phyloP scores from a whole-genome alignment of 2,888 invertebrate genomes.

The Heliconius hortense region DNA sequence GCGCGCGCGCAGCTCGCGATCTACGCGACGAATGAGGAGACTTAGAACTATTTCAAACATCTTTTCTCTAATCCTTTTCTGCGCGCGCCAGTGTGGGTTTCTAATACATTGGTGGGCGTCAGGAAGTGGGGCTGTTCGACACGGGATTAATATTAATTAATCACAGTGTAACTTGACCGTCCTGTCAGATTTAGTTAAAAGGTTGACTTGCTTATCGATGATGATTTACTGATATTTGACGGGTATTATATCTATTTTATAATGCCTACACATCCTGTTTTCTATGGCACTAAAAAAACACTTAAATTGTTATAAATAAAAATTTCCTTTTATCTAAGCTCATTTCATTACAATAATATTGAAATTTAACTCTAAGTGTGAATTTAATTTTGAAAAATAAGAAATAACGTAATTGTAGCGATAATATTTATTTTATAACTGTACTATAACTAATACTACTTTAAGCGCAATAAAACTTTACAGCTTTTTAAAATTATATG shows the following conservation, averaged over 20 bases:
- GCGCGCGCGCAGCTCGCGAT: constrained; percentile 71
- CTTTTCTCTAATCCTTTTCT: constrained; percentile 78
- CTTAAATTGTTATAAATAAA: neutral
- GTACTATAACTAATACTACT: constrained; percentile 13
- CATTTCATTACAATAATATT: neutral
- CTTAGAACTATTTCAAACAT: constrained; percentile 79
- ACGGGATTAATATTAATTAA: constrained; percentile 53
- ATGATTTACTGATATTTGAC: constrained; percentile 9
- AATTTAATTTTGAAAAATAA: neutral
- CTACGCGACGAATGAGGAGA: constrained; percentile 76
- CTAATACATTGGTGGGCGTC: constrained; percentile 61
- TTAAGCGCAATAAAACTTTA: neutral
- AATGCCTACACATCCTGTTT: neutral
- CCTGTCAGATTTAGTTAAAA: constrained; percentile 36
- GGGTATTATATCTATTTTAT: neutral
- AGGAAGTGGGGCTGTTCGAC: constrained; percentile 54
- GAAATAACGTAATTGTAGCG: neutral
- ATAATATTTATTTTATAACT: neutral
- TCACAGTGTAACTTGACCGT: constrained; percentile 42
- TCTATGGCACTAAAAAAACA: neutral
- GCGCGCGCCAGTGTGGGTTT: constrained; percentile 63
- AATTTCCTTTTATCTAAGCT: neutral
- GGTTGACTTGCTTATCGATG: constrained; percentile 30
- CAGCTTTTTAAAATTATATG: neutral
- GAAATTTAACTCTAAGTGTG: neutral